Conservation (phyloP, 1,140 invertebrate species). For the Trichoplusia ni region DNA sequence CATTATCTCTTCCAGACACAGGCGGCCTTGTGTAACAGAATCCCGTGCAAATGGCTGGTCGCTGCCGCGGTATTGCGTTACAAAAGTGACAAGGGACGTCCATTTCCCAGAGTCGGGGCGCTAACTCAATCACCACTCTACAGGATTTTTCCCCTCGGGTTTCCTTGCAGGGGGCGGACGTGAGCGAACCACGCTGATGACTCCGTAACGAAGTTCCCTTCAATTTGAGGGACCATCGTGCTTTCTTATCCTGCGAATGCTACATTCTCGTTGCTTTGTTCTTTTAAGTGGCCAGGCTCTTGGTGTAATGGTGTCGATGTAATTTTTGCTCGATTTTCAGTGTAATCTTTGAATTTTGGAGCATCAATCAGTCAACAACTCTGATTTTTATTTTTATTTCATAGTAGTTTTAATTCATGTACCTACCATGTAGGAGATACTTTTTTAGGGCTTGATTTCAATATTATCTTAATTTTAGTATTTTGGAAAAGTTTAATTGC, state of each 20-base stretch:
- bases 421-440: too few relatives aligned
- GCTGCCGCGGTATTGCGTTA: constrained; percentile 44
- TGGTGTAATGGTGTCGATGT: neutral
- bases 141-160: constrained; percentile 45
- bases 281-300: neutral
- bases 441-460: too few relatives aligned
- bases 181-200: constrained; percentile 18
- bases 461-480: too few relatives aligned
- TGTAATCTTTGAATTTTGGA: too few relatives aligned
- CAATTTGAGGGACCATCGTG: constrained; percentile 10
- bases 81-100: constrained; percentile 45
- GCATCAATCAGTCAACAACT: too few relatives aligned
- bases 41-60: constrained; percentile 46
- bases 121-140: constrained; percentile 48
- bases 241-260: constrained; percentile 15
- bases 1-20: constrained; percentile 1
- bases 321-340: too few relatives aligned
- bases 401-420: too few relatives aligned
- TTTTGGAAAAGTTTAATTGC: too few relatives aligned
- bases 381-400: too few relatives aligned
- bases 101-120: constrained; percentile 43
- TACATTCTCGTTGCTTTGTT: neutral
- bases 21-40: constrained; percentile 35
- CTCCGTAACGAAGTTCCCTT: constrained; percentile 37
- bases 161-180: constrained; percentile 18